Conservation (phyloP, 2,888 invertebrate genomes). For the Steromphala cineraria region DNA sequence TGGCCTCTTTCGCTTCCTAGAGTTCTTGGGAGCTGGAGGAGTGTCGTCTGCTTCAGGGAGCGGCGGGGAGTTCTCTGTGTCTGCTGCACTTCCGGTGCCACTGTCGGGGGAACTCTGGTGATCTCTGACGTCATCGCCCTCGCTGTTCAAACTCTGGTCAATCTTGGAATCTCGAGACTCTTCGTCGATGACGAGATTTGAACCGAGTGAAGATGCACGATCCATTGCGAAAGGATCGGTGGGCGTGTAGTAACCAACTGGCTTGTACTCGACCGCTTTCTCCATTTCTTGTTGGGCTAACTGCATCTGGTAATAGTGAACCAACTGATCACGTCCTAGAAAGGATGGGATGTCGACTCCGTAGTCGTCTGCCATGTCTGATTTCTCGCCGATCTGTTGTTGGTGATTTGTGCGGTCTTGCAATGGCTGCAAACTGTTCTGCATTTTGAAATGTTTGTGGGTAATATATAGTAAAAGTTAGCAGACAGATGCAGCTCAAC, state of each 20-base stretch:
- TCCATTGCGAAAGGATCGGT: not conserved
- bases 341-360: not conserved
- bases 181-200: not conserved
- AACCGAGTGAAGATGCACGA: not conserved
- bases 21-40: constrained; percentile 3
- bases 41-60: not conserved
- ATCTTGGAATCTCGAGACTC: not conserved
- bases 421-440: not conserved
- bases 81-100: not conserved
- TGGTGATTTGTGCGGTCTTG: not conserved
- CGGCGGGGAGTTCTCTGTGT: not conserved
- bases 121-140: not conserved
- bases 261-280: not conserved
- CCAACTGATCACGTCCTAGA: not conserved
- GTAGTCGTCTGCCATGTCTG: constrained; percentile 2
- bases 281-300: not conserved
- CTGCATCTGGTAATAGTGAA: not conserved
- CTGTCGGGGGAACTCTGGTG: not conserved
- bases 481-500: not conserved
- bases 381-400: not conserved
- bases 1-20: constrained; percentile 58
- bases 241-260: not conserved
- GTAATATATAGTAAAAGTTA: not conserved
- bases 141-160: not conserved
- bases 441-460: not conserved